Evolutionary conservation across 2,888 invertebrate genomes (phyloP), one percentile per base, ranked within the genome.

Genomic region (Mesorhabditis spiculigera): DNA sequence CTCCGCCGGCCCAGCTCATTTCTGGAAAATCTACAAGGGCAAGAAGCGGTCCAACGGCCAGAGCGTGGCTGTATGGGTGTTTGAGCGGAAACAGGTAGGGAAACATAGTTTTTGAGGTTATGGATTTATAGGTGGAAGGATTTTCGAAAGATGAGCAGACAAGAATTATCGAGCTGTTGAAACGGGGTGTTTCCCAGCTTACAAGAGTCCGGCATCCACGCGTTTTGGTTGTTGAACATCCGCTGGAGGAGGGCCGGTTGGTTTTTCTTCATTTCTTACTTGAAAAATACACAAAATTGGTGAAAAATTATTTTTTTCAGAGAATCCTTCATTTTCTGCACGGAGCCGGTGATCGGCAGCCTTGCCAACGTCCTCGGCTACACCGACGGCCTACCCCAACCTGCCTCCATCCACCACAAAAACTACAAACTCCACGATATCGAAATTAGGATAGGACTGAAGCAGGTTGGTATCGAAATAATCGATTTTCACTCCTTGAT

Each of bases 361-460:
- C n/a, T 50, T 10, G 58, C 58, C 10, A 50, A 50, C 58, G 58
- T 50, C 10, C n/a, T 50, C 10, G 58, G 58, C 8, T 3, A 50
- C 8, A 50, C 58, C 10, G 58, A 50, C 10, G 58, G 58, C 8
- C 58, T 50, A 2, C 58, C 58, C 8, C 58, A 50, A 50, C 58
- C 58, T 2, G 58, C 58, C 8, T 13, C 58, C 58, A 50, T 50
- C n/a, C 58, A 50, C n/a, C 58, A 50, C 3, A 90, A 91, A 82
- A 91, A 93, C 79, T 94, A 92, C 85, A 92, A 93, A 85, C 88
- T 97, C 0, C 92, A 91, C 86, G 94, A 95, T 86, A 91, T 97
- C 1, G 97, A 97, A 89, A 94, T 95, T 72, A 93, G 94, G 84
- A 95, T 96, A 88, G 97, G 97, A 0, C 88, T 97, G 16, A 89